Base-by-base conservation (phyloP, 2,113 vertebrate species). In the Cinclus mexicanus region DNA sequence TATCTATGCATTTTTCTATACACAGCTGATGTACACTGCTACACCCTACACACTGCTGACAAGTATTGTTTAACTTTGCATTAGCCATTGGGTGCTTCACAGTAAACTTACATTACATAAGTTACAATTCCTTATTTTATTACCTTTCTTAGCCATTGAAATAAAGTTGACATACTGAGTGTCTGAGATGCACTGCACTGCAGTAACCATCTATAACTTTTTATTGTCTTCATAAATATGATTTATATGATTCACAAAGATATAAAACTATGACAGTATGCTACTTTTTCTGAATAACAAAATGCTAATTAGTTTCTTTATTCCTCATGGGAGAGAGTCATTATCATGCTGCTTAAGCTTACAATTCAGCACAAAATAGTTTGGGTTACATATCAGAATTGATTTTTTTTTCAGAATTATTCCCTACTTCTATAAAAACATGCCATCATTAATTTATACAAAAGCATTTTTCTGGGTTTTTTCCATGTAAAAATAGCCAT, bases 151-250 rank as follows among this genome's bases (percentile, higher is more conserved):
- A 92, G 47, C 67, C 77, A 81, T 35, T 94, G 87, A 74, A 97
- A 97, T 95, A 95, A 95, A 95, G 77, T 55, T 86, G 50, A 96
- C 93, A 84, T 93, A 90, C 57, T 74, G 67, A 94, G 28, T 93
- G 86, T 85, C 78, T 94, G 49, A 95, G 67, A 83, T 68, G 47
- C 83, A 88, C 93, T 78, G 77, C 59, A 63, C 70, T 92, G 35
- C n/a, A 95, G 68, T 72, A 94, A 94, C 56, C 79, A 77, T 94
- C 97, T 95, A 88, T 85, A 97, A 96, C 72, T 79, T 96, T 89
- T 60, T 87, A 74, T 92, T 96, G 64, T 87, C 75, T 96, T 95
- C 87, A 95, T 98, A 97, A 98, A 96, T 47, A 52, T 97, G 87
- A 97, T 94, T 96, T 74, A 97, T 94, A 87, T 82, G 37, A 82